Evolutionary conservation across 2,888 invertebrate genomes (phyloP).

Genomic region (Temnothorax rugatulus): DNA sequence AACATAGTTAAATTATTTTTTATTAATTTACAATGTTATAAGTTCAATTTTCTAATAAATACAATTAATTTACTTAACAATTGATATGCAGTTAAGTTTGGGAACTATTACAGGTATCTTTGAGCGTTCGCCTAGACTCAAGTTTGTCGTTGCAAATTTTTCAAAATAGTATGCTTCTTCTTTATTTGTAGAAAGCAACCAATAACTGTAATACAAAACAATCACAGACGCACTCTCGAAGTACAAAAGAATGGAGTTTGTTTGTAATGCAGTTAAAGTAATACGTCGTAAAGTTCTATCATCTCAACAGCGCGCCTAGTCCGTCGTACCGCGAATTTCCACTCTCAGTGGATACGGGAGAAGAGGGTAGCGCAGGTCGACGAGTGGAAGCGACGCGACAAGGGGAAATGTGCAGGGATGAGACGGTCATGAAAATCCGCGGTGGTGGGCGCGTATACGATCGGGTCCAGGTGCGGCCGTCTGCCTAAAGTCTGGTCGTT

Average conservation of each 20-base stretch:
- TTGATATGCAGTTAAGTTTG: background rate
- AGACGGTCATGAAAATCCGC: slow-evolving; percentile 38
- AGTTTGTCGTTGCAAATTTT: background rate
- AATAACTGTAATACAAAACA: background rate
- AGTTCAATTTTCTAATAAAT: background rate
- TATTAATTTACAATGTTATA: background rate
- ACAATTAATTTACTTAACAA: background rate
- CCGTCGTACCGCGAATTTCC: background rate
- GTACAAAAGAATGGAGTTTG: background rate
- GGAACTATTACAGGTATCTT: background rate
- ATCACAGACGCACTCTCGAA: background rate
- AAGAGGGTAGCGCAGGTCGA: background rate
- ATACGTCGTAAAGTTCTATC: slow-evolving; percentile 21
- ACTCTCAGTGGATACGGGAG: background rate
- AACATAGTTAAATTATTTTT: background rate
- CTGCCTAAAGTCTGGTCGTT: slow-evolving; percentile 79
- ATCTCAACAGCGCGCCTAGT: background rate
- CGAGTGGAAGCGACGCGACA: background rate
- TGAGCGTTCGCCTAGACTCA: background rate
- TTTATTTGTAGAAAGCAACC: background rate
- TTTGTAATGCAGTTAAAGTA: slow-evolving; percentile 17
- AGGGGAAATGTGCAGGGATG: background rate
- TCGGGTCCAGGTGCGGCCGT: slow-evolving; percentile 79
- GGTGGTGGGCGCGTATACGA: slow-evolving; percentile 58
- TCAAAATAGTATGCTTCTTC: background rate